Evolutionary conservation across 2,797 vertebrate genomes (phyloP), one percentile per base, ranked within the genome.

Genomic region (Chrosomus eos): DNA sequence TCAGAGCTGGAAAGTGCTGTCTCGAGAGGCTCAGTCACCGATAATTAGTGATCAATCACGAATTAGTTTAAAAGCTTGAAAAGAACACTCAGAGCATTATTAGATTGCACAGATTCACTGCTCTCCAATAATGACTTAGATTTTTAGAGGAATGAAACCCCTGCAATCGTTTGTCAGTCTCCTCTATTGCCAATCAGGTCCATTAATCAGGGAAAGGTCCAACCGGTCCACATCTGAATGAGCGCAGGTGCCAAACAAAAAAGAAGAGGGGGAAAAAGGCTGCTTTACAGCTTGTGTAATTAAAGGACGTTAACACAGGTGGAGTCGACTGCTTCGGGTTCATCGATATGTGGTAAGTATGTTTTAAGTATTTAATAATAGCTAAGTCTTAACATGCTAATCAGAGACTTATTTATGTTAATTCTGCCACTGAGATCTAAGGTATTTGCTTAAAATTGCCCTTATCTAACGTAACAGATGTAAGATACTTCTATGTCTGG

Each of bases 41-140:
- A 93, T 94, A 94, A 95, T 94, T 93, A 93, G 92, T 90, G 75
- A 94, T 94, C 93, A 94, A 94, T 95, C 94, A 92, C 28, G 70
- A 92, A 94, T 94, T 93, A 91, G 90, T 94, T 93, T 93, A 91
- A 94, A 92, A 92, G 92, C 92, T 90, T 7, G 86, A 93, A 93
- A 94, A 94, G 90, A 93, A 94, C 92, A 92, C 87, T 0, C 84
- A 91, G 90, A 93, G 92, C 92, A 94, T 92, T 93, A 93, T 93
- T 94, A 93, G 92, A 91, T 67, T 88, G 89, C 90, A 89, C 85
- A 91, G 92, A 94, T 93, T 93, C 90, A 90, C 91, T 91, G 91
- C 90, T 91, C 89, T 93, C 88, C 91, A 88, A 93, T 94, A 94
- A 94, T 93, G 93, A 90, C 91, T 91, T 89, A 84, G 88, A 89